These are phyloP conservation scores for Coregonus suidteri DNA, from an alignment of 2,797 vertebrate genomes.

Conservation along the genomic window DNA sequence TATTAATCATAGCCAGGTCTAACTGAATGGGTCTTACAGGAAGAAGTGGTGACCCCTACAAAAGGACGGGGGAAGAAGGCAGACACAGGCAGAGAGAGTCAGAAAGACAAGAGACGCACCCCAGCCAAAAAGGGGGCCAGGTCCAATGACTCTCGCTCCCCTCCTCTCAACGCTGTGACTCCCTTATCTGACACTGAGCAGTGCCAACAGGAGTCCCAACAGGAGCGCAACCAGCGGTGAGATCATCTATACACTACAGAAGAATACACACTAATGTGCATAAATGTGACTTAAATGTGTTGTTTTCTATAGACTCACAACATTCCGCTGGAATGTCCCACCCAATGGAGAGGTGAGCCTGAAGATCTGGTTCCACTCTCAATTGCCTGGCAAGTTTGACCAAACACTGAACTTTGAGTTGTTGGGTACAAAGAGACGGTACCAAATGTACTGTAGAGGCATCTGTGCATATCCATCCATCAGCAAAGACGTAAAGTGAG, in stretches of 20 bases:
- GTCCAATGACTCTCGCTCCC: conserved; percentile 13
- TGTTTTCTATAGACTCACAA: conserved; percentile 69
- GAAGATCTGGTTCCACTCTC: conserved; percentile 81
- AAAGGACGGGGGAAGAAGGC: conserved; percentile 60
- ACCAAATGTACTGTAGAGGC: conserved; percentile 82
- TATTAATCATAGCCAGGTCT: neutral
- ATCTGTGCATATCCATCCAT: conserved; percentile 82
- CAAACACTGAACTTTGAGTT: conserved; percentile 86
- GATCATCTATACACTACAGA: conserved; percentile 4
- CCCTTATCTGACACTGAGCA: conserved; percentile 50
- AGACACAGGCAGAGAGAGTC: conserved; percentile 38
- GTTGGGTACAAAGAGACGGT: conserved; percentile 75
- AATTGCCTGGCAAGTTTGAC: conserved; percentile 72
- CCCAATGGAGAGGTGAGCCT: conserved; percentile 73
- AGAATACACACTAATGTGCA: neutral
- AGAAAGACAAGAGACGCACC: conserved; percentile 49
- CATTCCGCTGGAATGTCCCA: conserved; percentile 86
- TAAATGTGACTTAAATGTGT: neutral
- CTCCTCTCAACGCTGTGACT: accelerated
- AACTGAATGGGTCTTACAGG: conserved; percentile 36
- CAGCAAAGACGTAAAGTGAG: conserved; percentile 81
- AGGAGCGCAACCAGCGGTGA: conserved; percentile 56
- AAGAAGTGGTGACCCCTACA: conserved; percentile 45
- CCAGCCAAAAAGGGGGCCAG: conserved; percentile 50
- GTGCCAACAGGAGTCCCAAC: conserved; percentile 26